Conservation (phyloP, 1,140 invertebrate genomes). For the Ruditapes philippinarum region DNA sequence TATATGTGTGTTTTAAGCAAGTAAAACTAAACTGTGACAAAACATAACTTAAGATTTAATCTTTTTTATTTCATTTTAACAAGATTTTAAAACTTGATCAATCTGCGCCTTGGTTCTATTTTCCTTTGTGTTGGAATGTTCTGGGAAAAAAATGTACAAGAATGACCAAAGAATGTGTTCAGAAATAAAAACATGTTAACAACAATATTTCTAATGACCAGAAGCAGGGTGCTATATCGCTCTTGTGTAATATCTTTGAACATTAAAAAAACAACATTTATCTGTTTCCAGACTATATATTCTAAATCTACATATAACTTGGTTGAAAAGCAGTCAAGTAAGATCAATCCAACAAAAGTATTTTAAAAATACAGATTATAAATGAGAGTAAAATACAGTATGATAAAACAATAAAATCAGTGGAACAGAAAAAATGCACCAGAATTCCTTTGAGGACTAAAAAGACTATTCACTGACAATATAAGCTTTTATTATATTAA, state of each 20-base stretch:
- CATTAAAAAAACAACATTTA: background rate
- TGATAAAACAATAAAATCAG: slow-evolving; percentile 31
- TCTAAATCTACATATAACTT: background rate
- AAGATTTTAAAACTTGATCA: no score
- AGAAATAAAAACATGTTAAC: background rate
- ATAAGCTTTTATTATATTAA: no score
- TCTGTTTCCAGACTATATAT: slow-evolving; percentile 8
- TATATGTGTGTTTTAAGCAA: background rate
- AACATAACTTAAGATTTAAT: no score
- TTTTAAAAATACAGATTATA: background rate
- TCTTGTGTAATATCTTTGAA: background rate
- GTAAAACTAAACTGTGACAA: no score
- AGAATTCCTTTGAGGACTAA: background rate
- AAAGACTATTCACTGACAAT: background rate
- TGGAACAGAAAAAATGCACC: slow-evolving; percentile 41
- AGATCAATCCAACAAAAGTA: background rate
- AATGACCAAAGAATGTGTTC: slow-evolving; percentile 11
- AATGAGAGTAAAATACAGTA: slow-evolving; percentile 19
- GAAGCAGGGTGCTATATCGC: background rate
- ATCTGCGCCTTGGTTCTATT: background rate
- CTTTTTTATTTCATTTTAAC: no score
- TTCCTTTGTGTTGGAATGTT: slow-evolving; percentile 56
- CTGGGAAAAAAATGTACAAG: slow-evolving; percentile 36
- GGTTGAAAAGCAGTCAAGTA: background rate
- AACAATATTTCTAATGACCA: background rate